Base-by-base conservation (phyloP, 1,140 invertebrate species). In the Procambarus clarkii region DNA sequence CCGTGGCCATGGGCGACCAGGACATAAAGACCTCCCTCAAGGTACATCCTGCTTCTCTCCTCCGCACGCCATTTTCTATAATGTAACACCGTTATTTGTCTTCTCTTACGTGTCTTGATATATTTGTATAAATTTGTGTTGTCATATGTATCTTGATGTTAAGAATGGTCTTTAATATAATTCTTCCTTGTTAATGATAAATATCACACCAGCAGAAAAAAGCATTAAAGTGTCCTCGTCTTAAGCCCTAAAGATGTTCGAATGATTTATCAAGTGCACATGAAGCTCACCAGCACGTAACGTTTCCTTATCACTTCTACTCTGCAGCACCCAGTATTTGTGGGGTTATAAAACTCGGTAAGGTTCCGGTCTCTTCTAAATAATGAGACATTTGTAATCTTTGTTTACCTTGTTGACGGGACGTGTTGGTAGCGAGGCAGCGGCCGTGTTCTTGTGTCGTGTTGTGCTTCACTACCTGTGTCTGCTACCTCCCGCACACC, bases 1-100 rank as follows among this genome's bases (percentile, higher is more conserved):
- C 97, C 1, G 97, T 98, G 7, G 97, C 97, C 93, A 96, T 98
- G 95, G 97, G 97, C 0, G 96, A 95, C 91, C 95, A 96, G 78
- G 97, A 98, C 94, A 98, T 98, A 60, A 98, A 98, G 91, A 93
- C 92, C 0, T 93, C 93, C 2, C 79, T 93, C 69, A 93, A 93
- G 92, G 92, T 93, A 86, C 45, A 74, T 34, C 69, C 24, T 1
- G 24, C 2, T 4, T 74, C 50, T 0, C 21, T 48, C 78, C 5
- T 50, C 15, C 11, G 11, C 50, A n/a, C 45, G 13, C 18, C 76
- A 21, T 48, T 48, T 50, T 54, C 78, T 48, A 24, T 50, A 18
- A 54, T 48, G 5, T 5, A 50, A 50, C 50, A 80, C n/a, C 44
- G 46, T 46, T 50, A 8, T 50, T 80, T 18, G 50, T 50, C 21